Percentiles rank a stretch among this genome's conserved stretches.
Evolutionary conservation across 2,888 invertebrate genomes (phyloP).

Genomic region (Coecobrya sp.): DNA sequence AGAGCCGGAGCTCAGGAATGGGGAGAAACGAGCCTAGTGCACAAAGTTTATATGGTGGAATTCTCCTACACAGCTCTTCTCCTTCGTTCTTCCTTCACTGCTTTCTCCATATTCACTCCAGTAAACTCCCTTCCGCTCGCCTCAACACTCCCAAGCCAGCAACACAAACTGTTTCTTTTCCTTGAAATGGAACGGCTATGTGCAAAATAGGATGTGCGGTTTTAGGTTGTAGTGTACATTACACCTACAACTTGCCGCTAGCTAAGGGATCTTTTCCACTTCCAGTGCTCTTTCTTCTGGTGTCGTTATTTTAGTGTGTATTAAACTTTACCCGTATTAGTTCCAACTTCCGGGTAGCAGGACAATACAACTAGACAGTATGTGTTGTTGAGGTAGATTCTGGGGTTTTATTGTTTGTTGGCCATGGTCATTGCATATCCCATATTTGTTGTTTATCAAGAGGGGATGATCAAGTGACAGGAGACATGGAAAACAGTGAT

Average conservation of each 20-base stretch:
- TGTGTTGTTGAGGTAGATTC: neutral
- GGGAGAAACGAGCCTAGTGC: slow-evolving; percentile 13
- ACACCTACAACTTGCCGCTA: neutral
- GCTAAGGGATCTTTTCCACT: neutral
- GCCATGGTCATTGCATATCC: slow-evolving; percentile 52
- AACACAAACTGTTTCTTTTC: neutral
- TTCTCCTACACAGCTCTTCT: neutral
- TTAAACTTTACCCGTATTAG: slow-evolving; percentile 3
- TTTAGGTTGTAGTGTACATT: slow-evolving; percentile 11
- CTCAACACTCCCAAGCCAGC: slow-evolving; percentile 3
- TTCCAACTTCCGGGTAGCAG: neutral
- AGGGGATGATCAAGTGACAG: slow-evolving; percentile 48
- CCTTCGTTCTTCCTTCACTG: neutral
- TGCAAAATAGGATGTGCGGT: slow-evolving; percentile 8
- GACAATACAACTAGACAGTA: neutral
- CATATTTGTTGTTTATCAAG: slow-evolving; percentile 38
- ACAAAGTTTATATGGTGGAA: slow-evolving; percentile 48
- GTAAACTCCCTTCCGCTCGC: neutral
- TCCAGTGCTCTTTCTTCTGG: neutral
- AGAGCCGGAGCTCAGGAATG: slow-evolving; percentile 69
- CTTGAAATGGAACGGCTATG: neutral
- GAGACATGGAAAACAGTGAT: slow-evolving; percentile 35
- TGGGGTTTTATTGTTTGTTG: slow-evolving; percentile 58
- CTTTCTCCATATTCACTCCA: slow-evolving; percentile 12
- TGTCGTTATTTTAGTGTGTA: neutral